These are phyloP conservation scores for Colistium nudipinnis DNA, from an alignment of 2,113 vertebrate genomes.

Conservation along the genomic window DNA sequence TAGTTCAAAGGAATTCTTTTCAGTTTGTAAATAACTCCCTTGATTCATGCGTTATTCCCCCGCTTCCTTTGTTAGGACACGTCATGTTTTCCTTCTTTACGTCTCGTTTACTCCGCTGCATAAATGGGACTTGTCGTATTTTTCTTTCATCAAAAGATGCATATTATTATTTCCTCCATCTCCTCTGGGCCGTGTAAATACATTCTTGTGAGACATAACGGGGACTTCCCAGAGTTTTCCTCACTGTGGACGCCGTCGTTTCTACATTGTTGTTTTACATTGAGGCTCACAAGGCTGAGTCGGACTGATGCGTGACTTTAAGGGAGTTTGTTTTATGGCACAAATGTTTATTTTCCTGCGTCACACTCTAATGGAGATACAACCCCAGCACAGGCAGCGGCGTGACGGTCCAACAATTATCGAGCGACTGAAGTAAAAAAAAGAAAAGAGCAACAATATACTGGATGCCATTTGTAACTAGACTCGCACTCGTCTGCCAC, in stretches of 20 bases:
- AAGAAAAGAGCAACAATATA: neutral
- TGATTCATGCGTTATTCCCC: neutral
- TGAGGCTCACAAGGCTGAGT: neutral
- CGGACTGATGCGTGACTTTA: too few species aligned
- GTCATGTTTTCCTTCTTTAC: neutral
- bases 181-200: neutral
- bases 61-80: neutral
- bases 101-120: neutral
- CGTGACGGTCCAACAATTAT: constrained; percentile 1
- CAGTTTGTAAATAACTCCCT: neutral
- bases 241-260: neutral
- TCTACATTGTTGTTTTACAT: neutral
- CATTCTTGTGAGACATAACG: neutral
- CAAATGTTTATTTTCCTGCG: neutral
- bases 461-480: neutral
- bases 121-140: neutral
- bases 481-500: constrained; percentile 10
- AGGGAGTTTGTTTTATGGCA: neutral
- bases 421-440: neutral
- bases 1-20: neutral
- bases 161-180: neutral
- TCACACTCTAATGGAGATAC: neutral
- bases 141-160: neutral
- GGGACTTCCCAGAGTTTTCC: neutral
- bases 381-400: neutral